Percentiles rank a stretch among this genome's conserved stretches.
These are phyloP conservation scores for Phthorimaea operculella DNA, from an alignment of 1,140 invertebrate species.

Conservation along the genomic window DNA sequence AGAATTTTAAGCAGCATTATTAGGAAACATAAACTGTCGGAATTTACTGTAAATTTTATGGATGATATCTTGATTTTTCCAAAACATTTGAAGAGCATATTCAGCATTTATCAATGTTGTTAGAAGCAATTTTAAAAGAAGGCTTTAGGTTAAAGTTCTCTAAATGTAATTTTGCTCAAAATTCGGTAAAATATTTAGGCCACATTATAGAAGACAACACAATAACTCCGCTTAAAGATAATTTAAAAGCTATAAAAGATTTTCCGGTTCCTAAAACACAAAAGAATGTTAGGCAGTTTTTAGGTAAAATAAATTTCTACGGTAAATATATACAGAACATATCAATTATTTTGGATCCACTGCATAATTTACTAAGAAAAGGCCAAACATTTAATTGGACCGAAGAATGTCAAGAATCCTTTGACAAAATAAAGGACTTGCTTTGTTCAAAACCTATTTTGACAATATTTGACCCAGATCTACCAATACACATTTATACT, in stretches of 20 bases:
- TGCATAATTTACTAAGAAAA: conserved; percentile 19
- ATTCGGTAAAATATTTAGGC: neutral
- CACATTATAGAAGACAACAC: conserved; percentile 31
- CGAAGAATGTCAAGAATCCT: conserved; percentile 23
- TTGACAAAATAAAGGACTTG: conserved; percentile 21
- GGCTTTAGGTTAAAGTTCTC: conserved; percentile 22
- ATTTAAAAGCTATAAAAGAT: conserved; percentile 30
- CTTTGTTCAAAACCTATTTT: conserved; percentile 16
- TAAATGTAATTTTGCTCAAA: neutral
- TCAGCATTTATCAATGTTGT: conserved; percentile 22
- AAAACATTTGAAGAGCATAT: conserved; percentile 33
- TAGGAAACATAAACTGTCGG: neutral
- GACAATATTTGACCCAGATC: conserved; percentile 14
- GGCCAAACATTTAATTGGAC: conserved; percentile 25
- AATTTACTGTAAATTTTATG: neutral
- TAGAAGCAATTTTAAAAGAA: conserved; percentile 26
- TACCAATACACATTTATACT: conserved; percentile 17
- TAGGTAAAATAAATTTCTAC: conserved; percentile 35
- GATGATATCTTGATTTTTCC: conserved; percentile 37
- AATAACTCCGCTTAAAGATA: conserved; percentile 25
- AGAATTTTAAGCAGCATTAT: conserved; percentile 8
- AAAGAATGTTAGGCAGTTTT: conserved; percentile 21
- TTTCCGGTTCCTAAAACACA: conserved; percentile 21
- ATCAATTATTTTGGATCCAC: conserved; percentile 1
- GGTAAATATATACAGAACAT: conserved; percentile 2